Evolutionary conservation across 2,888 invertebrate species (phyloP), one percentile per base, ranked within the genome.

Genomic region (Lithophane semibrunnea): DNA sequence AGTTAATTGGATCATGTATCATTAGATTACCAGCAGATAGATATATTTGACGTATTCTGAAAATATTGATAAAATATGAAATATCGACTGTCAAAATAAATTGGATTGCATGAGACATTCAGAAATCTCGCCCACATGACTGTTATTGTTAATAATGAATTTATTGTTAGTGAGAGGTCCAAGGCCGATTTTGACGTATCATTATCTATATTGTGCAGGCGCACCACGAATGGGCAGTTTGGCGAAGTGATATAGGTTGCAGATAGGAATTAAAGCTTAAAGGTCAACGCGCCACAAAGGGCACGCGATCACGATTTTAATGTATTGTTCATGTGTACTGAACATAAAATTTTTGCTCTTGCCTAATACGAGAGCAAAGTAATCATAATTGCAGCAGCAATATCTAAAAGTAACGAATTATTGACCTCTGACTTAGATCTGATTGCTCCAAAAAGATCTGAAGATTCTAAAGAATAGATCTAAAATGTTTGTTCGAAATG

Each of bases 141-240:
- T 84, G 90, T 90, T 92, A 93, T 90, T 92, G 90, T 92, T 93
- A 90, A 80, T 91, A 91, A 92, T 91, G 88, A 90, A 92, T 92
- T 92, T 92, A 91, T 90, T 90, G 88, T 90, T 86, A 94, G 94
- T 93, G 94, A 95, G 91, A 90, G 94, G 92, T 92, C 91, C 94
- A 95, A 95, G 95, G 95, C 76, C 58, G 72, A 68, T 86, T 88
- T 91, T 86, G 89, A 92, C 89, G 90, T 92, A 92, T 92, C 90
- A 92, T 92, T 93, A 92, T 88, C 89, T 90, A 86, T 89, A 91
- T 91, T 93, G 91, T 92, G 89, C 90, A 86, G 90, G 85, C 82
- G 73, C 85, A 90, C 89, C 89, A 90, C 88, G 90, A 92, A 91
- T 91, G 93, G 92, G 90, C 93, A 94, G 93, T 92, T 91, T 90